phyloP scores from a whole-genome alignment of 1,140 invertebrate species.

The Zeugodacus cucurbitae region DNA sequence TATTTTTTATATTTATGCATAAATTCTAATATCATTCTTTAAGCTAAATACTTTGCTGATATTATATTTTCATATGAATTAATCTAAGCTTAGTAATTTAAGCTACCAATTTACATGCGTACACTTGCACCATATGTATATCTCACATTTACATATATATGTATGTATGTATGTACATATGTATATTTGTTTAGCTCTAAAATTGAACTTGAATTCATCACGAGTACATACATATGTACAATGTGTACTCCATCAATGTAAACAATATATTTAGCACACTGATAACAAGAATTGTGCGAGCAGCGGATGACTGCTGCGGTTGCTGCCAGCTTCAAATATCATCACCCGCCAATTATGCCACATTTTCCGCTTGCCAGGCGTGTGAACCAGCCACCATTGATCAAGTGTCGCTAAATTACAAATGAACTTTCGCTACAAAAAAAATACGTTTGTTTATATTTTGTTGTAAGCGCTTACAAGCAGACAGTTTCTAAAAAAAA shows the following conservation, averaged over 20 bases:
- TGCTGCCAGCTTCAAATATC: not conserved
- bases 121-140: no score
- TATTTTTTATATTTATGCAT: no score
- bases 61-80: not conserved
- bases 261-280: slow-evolving; percentile 23
- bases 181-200: not conserved
- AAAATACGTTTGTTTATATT: not conserved
- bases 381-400: slow-evolving; percentile 13
- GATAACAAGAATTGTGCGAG: slow-evolving; percentile 26
- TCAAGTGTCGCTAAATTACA: not conserved
- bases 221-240: not conserved
- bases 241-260: not conserved
- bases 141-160: no score
- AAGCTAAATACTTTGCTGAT: not conserved
- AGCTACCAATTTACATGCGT: not conserved
- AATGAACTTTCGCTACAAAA: not conserved
- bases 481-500: not conserved
- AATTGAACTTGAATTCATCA: slow-evolving; percentile 22
- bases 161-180: not conserved
- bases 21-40: not conserved
- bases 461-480: no score
- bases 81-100: not conserved
- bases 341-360: not conserved
- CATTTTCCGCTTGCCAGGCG: not conserved
- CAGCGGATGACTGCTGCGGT: not conserved